Evolutionary conservation across 2,888 invertebrate species (phyloP), one percentile per base, ranked within the genome.

Genomic region (Ceriagrion tenellum): DNA sequence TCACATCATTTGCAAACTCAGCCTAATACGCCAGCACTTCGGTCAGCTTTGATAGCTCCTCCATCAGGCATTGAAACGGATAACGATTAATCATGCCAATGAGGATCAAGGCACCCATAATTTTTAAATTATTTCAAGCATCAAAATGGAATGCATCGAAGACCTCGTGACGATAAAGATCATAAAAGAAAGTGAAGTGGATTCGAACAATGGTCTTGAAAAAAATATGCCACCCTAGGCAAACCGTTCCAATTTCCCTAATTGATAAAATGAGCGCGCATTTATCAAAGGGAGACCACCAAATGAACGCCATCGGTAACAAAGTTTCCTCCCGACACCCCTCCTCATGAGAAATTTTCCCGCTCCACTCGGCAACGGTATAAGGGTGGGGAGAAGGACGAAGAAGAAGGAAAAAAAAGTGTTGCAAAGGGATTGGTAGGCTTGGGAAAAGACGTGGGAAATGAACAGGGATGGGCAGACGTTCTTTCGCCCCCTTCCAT

Each of bases 201-300:
- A 35, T 35, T 81, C 35, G 16, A 13, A 81, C 35, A 47, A 59
- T 35, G 26, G 81, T 81, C 35, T 69, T 13, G 35, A 26, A 81
- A 18, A 81, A 35, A 1, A 81, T 81, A 35, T 81, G 81, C 81
- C 30, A 81, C 30, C 81, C 81, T 81, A 1, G 13, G 1, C 4
- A 35, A 81, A 81, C 30, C 35, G 35, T 81, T 81, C 81, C 26
- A 69, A 93, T 93, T 93, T 55, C 47, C 69, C 69, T 93, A 93
- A 93, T 93, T 69, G 93, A 35, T 69, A 47, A 55, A 69, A 47
- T 40, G 93, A 93, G 69, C 18, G 47, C 93, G 47, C 93, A n/a
- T 69, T 93, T 93, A 47, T 69, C 63, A 69, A 93, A 93, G 59
- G 23, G 69, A 40, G 93, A 47, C 47, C 47, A 47, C 69, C 81